These are phyloP conservation scores for Ibycter americanus DNA, from an alignment of 2,797 vertebrate species.

Conservation along the genomic window DNA sequence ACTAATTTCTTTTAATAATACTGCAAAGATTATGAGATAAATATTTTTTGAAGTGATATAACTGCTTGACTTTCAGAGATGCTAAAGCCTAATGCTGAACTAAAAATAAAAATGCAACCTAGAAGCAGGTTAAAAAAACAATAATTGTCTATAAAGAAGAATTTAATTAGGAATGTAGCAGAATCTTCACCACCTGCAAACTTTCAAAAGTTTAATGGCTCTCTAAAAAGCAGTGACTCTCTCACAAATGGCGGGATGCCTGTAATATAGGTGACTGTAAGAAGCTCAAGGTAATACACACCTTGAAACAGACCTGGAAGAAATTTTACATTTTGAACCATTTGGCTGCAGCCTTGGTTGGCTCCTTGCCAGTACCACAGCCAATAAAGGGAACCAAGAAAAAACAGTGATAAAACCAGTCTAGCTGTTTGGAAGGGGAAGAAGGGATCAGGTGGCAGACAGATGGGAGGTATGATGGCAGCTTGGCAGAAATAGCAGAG, in stretches of 20 bases:
- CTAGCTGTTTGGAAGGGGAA: background rate
- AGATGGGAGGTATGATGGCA: background rate
- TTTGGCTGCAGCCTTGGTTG: background rate
- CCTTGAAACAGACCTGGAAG: background rate
- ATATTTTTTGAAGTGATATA: background rate
- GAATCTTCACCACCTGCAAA: background rate
- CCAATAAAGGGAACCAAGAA: background rate
- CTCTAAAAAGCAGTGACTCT: background rate
- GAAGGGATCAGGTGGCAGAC: background rate
- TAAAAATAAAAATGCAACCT: background rate
- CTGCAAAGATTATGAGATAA: background rate
- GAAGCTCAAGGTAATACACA: background rate
- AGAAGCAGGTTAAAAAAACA: background rate
- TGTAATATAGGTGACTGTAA: background rate
- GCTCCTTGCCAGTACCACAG: background rate
- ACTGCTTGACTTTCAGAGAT: background rate
- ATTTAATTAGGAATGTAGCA: background rate
- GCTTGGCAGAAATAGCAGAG: background rate
- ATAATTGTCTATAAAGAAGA: constrained; percentile 2
- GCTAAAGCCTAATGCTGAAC: background rate
- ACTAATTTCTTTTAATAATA: background rate
- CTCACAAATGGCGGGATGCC: background rate
- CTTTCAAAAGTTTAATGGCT: background rate
- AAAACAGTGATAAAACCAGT: background rate
- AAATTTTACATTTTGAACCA: background rate